Evolutionary conservation across 2,113 vertebrate species (phyloP).

Genomic region (Sorex fumeus): DNA sequence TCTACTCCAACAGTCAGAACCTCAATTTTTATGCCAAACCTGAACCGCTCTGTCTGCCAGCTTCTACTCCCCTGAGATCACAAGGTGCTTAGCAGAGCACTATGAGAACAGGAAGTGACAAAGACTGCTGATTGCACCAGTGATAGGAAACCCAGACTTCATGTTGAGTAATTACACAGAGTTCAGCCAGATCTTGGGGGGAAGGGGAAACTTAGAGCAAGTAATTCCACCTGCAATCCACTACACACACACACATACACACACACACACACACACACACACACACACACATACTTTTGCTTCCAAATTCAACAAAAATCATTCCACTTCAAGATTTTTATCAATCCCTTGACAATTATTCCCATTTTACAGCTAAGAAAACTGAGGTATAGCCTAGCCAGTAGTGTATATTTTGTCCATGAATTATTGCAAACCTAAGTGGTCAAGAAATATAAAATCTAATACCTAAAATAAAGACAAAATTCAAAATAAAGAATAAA

Average conservation of each 20-base stretch:
- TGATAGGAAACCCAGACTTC: slow-evolving; percentile 70
- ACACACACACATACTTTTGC: too few relatives aligned
- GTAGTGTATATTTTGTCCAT: background rate
- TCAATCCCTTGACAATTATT: background rate
- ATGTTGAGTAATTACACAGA: slow-evolving; percentile 44
- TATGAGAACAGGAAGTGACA: slow-evolving; percentile 75
- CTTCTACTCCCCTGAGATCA: slow-evolving; percentile 44
- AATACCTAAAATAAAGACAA: background rate
- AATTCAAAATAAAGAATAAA: background rate
- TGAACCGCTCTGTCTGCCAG: background rate
- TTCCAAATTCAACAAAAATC: background rate
- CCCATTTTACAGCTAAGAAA: slow-evolving; percentile 42
- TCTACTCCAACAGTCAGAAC: background rate
- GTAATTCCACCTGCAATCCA: background rate
- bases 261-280: too few relatives aligned
- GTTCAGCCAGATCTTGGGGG: background rate
- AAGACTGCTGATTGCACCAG: slow-evolving; percentile 59
- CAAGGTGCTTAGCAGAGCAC: slow-evolving; percentile 32
- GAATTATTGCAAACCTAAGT: background rate
- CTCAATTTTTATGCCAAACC: background rate
- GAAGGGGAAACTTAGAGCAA: background rate
- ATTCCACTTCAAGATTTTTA: background rate
- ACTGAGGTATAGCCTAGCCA: background rate
- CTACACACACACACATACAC: background rate
- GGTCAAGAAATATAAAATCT: background rate